Conservation (phyloP, 2,113 vertebrate genomes). For the Epinephelus fuscoguttatus region DNA sequence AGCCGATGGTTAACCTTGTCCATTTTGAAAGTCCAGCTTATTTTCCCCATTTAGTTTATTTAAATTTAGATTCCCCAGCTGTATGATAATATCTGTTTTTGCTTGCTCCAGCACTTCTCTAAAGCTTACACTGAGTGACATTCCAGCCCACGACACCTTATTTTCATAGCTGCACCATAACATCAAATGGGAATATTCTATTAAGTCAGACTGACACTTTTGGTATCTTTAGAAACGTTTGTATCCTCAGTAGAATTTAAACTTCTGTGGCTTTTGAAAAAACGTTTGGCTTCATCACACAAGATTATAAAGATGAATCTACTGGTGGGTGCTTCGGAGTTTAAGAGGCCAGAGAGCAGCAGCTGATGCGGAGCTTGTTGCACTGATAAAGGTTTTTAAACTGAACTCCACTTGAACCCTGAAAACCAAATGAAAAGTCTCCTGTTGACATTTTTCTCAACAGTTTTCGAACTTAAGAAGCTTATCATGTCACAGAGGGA, state of each 20-base stretch:
- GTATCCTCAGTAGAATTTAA: background rate
- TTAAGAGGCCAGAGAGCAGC: slow-evolving; percentile 11
- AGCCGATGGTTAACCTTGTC: no score
- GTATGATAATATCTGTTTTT: background rate
- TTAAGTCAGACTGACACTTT: background rate
- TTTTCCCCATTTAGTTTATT: background rate
- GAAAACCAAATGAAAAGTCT: slow-evolving; percentile 30
- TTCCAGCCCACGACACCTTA: background rate
- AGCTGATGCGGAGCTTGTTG: slow-evolving; percentile 3
- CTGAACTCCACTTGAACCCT: slow-evolving; percentile 44
- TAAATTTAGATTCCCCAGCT: background rate
- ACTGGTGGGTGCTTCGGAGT: background rate
- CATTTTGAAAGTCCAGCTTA: no score
- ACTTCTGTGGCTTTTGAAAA: background rate
- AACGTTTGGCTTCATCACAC: background rate
- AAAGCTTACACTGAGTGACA: background rate
- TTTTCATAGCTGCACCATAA: background rate
- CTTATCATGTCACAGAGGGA: slow-evolving; percentile 37
- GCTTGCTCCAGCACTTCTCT: no score
- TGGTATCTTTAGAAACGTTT: background rate
- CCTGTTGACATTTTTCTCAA: slow-evolving; percentile 35
- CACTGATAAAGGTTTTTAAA: slow-evolving; percentile 4
- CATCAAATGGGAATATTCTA: background rate
- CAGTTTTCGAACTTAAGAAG: slow-evolving; percentile 38
- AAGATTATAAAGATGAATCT: background rate